These are phyloP conservation scores for Clusia tigrina DNA, from an alignment of 2,888 invertebrate genomes.

Conservation along the genomic window DNA sequence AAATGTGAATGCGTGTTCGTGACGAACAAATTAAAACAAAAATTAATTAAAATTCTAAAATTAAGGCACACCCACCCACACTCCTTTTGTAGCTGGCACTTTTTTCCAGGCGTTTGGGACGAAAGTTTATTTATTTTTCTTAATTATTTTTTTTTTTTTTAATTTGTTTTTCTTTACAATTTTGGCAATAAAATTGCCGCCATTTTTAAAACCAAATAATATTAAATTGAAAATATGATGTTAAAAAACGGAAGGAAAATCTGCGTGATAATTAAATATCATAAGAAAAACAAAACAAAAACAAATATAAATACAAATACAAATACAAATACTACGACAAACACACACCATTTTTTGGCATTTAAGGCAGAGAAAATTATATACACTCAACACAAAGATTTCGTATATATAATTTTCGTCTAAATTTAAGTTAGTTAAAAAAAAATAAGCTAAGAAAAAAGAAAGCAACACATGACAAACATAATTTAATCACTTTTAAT, in stretches of 20 bases:
- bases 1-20: constrained; percentile 41
- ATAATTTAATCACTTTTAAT: not conserved
- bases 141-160: constrained; percentile 3
- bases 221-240: constrained; percentile 25
- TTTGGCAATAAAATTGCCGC: constrained; percentile 39
- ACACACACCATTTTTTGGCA: constrained; percentile 44
- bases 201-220: constrained; percentile 51
- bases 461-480: constrained; percentile 1
- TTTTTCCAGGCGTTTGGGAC: not conserved
- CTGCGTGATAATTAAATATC: constrained; percentile 12
- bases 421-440: constrained; percentile 48
- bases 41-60: constrained; percentile 17
- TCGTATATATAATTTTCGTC: constrained; percentile 46
- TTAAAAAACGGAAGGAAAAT: not conserved
- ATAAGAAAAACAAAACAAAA: constrained; percentile 9
- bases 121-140: not conserved
- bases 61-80: not conserved
- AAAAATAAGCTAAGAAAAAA: constrained; percentile 13
- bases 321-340: constrained; percentile 28
- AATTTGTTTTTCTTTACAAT: not conserved
- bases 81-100: constrained; percentile 8
- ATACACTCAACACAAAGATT: constrained; percentile 29
- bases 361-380: constrained; percentile 53
- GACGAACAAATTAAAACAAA: constrained; percentile 31
- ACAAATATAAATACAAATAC: constrained; percentile 19